Conservation (phyloP, 2,888 invertebrate genomes). For the Mythimna impura region DNA sequence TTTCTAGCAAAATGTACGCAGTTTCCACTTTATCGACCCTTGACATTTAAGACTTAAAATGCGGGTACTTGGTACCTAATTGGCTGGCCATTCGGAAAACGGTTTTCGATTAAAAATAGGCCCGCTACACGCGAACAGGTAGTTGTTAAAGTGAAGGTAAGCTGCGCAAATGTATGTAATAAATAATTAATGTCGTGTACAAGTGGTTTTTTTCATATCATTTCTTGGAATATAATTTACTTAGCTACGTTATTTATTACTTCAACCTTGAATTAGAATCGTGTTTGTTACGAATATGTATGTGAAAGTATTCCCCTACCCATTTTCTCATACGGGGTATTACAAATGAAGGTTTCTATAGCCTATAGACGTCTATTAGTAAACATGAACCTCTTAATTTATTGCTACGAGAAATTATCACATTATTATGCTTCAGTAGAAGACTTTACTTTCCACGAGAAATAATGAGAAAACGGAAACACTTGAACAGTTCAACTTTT, state of each 20-base stretch:
- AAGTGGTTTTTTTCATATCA: constrained; percentile 42
- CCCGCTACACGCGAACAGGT: constrained; percentile 45
- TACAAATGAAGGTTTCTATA: constrained; percentile 11
- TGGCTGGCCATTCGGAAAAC: constrained; percentile 71
- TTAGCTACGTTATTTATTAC: constrained; percentile 49
- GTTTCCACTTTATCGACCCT: constrained; percentile 43
- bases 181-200: constrained; percentile 53
- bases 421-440: not conserved
- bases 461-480: not conserved
- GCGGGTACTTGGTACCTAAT: constrained; percentile 70
- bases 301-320: not conserved
- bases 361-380: not conserved
- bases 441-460: not conserved
- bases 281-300: constrained; percentile 11
- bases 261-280: constrained; percentile 41
- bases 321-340: not conserved
- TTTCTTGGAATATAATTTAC: constrained; percentile 57
- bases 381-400: constrained; percentile 31
- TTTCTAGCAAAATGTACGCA: constrained; percentile 39
- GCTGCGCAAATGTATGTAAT: constrained; percentile 42
- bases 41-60: constrained; percentile 62
- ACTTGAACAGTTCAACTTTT: not conserved
- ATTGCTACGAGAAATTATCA: constrained; percentile 15
- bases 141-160: constrained; percentile 36
- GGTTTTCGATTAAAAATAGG: constrained; percentile 68